phyloP scores from a whole-genome alignment of 2,113 vertebrate genomes.

The Heliornis fulica region DNA sequence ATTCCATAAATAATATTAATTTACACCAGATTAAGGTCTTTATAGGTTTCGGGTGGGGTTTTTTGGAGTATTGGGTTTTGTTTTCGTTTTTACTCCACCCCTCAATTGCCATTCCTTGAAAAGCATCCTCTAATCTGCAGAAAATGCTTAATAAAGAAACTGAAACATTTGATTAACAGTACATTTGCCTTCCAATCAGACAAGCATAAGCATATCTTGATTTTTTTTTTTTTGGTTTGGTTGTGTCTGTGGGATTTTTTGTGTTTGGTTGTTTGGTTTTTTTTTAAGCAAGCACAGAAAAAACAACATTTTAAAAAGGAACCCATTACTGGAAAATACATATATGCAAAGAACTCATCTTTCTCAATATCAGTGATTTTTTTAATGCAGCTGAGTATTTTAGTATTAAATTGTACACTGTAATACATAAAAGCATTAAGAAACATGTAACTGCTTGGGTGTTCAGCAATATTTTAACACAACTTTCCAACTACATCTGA shows the following conservation, averaged over 20 bases:
- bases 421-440: not conserved
- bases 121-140: not conserved
- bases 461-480: not conserved
- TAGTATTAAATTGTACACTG: not conserved
- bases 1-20: not conserved
- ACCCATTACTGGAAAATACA: not conserved
- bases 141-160: not conserved
- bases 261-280: not conserved
- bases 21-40: not conserved
- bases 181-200: not conserved
- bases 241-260: not conserved
- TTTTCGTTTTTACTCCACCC: no score
- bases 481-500: not conserved
- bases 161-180: not conserved
- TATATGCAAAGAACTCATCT: rapidly evolving
- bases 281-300: not conserved
- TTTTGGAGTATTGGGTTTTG: no score
- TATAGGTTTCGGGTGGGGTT: no score
- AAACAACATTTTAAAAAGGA: not conserved
- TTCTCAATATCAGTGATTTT: not conserved
- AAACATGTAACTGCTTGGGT: not conserved
- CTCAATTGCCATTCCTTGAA: not conserved
- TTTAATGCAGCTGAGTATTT: not conserved
- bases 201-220: no score
- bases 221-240: not conserved